phyloP scores from a whole-genome alignment of 2,113 vertebrate genomes.

The Ageneiosus marmoratus region DNA sequence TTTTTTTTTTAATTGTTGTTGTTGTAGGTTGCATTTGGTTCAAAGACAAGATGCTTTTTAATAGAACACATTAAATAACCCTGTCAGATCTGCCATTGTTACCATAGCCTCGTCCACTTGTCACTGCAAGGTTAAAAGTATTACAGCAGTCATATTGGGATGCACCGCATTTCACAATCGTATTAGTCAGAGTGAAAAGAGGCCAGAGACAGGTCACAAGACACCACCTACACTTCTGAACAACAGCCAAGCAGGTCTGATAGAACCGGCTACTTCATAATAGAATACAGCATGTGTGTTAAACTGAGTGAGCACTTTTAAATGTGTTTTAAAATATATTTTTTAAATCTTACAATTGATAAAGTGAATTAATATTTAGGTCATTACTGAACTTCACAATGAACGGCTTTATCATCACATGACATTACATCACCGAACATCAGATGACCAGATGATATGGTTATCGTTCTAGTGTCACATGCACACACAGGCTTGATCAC shows the following conservation, averaged over 20 bases:
- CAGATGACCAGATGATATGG: not conserved
- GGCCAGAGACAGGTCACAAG: conserved; percentile 17
- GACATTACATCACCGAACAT: not conserved
- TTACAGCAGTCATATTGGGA: not conserved
- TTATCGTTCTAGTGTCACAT: not conserved
- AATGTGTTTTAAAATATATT: not conserved
- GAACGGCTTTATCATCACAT: not conserved
- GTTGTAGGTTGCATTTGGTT: not conserved
- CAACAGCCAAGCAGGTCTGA: not conserved
- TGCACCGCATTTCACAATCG: not conserved
- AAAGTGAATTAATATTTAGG: not conserved
- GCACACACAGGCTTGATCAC: not conserved
- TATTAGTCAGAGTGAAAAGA: conserved; percentile 15
- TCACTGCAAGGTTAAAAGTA: not conserved
- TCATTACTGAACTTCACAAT: not conserved
- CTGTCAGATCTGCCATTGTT: no score
- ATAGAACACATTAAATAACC: not conserved
- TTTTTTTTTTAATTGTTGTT: no score
- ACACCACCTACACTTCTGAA: not conserved
- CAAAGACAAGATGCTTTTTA: not conserved
- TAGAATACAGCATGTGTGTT: not conserved
- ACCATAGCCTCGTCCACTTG: not conserved
- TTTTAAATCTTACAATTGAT: not conserved
- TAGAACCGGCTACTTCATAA: not conserved
- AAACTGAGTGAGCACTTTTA: not conserved